Evolutionary conservation across 2,797 vertebrate species (phyloP).

Genomic region (Lutjanus campechanus): DNA sequence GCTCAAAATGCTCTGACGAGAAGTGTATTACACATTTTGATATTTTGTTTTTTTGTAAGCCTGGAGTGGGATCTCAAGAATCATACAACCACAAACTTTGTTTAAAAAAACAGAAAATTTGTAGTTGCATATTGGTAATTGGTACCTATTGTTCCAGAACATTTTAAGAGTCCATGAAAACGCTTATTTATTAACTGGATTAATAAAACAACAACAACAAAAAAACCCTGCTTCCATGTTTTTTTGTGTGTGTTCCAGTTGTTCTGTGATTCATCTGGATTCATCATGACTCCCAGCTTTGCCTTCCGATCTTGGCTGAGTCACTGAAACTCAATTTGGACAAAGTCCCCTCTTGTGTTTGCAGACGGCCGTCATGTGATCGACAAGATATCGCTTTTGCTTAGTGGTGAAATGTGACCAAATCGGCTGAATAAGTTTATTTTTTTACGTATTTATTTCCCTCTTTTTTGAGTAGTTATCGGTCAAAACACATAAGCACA

Average conservation of each 20-base stretch:
- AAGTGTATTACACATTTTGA: conserved; percentile 45
- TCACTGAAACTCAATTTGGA: conserved; percentile 61
- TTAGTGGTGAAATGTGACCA: conserved; percentile 31
- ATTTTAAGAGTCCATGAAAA: conserved; percentile 68
- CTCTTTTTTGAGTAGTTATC: background rate
- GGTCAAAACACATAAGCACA: background rate
- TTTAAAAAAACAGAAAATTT: conserved; percentile 46
- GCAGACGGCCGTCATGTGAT: conserved; percentile 64
- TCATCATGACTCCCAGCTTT: conserved; percentile 11
- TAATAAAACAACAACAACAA: conserved; percentile 79
- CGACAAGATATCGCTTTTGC: conserved; percentile 40
- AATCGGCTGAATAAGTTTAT: conserved; percentile 2
- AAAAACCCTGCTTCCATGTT: conserved; percentile 58
- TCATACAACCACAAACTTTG: conserved; percentile 39
- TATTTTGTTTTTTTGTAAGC: conserved; percentile 59
- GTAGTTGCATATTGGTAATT: conserved; percentile 46
- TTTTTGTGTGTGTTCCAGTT: conserved; percentile 33
- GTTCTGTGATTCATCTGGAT: conserved; percentile 52
- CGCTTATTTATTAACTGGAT: conserved; percentile 81
- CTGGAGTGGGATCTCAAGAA: conserved; percentile 36
- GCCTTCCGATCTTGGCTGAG: conserved; percentile 33
- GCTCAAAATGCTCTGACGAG: conserved; percentile 40
- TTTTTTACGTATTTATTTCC: background rate
- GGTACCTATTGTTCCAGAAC: conserved; percentile 34
- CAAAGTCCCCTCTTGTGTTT: conserved; percentile 82